Evolutionary conservation across 2,888 invertebrate species (phyloP).

Genomic region (Lapara coniferarum): DNA sequence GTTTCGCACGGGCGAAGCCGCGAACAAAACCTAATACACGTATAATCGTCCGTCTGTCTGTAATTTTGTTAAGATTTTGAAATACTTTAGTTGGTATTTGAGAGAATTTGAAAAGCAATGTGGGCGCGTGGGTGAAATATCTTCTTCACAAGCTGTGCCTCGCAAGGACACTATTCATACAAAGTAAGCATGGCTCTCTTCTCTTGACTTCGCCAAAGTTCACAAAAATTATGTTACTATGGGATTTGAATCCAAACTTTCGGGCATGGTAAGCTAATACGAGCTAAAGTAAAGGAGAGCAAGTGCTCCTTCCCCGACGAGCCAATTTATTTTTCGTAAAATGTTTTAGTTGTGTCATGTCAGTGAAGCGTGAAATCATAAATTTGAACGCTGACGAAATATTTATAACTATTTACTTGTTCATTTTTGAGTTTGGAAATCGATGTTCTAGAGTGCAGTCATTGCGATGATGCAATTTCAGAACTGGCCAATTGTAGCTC

Average conservation of each 20-base stretch:
- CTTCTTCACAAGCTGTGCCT: too few species aligned
- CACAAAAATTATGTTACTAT: background rate
- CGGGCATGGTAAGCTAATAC: too few species aligned
- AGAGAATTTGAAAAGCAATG: too few species aligned
- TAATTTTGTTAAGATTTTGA: too few species aligned
- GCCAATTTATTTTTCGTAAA: background rate
- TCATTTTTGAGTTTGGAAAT: background rate
- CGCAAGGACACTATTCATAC: too few species aligned
- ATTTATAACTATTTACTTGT: background rate
- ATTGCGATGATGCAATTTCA: background rate
- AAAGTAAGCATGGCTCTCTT: background rate
- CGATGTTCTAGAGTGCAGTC: background rate
- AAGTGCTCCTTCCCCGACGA: background rate
- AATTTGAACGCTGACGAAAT: background rate
- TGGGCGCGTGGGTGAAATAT: too few species aligned
- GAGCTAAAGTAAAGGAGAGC: too few species aligned
- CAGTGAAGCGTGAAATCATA: background rate
- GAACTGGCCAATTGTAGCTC: background rate
- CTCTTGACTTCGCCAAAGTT: background rate
- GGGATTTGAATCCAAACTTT: background rate
- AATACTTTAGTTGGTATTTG: too few species aligned
- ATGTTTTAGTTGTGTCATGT: background rate
- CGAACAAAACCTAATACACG: too few species aligned
- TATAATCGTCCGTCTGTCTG: too few species aligned
- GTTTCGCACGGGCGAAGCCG: too few species aligned